Percentiles rank a stretch among this genome's conserved stretches.
These are phyloP conservation scores for Zaprionus tsacasi DNA, from an alignment of 1,140 invertebrate genomes.

Conservation along the genomic window DNA sequence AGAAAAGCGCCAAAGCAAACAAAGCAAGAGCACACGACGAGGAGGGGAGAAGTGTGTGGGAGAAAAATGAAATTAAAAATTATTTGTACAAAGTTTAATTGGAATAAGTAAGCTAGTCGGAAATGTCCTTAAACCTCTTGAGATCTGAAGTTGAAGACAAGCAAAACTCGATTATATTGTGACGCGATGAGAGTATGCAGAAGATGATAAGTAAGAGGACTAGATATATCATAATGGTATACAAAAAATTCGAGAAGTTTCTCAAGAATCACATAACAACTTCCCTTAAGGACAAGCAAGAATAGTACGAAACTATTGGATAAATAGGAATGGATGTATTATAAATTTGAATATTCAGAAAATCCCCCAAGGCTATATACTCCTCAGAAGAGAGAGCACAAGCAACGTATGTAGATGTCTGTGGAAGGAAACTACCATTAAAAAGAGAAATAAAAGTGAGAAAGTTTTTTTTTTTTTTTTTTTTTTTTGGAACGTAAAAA, in stretches of 20 bases:
- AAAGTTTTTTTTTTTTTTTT: neutral
- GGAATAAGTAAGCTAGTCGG: slow-evolving; percentile 1
- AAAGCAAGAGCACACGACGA: slow-evolving; percentile 4
- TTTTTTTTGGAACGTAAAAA: neutral
- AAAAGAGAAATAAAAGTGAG: neutral
- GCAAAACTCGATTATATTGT: neutral
- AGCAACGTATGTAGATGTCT: neutral
- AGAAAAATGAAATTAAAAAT: slow-evolving; percentile 14
- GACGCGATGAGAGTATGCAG: neutral
- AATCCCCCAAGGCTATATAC: too few relatives aligned
- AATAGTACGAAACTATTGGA: too few relatives aligned
- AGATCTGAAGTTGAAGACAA: neutral
- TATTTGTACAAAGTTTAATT: slow-evolving; percentile 9
- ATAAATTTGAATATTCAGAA: too few relatives aligned
- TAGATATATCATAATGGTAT: too few relatives aligned
- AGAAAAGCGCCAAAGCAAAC: neutral
- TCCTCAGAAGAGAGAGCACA: neutral
- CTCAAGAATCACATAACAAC: too few relatives aligned
- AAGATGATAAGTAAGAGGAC: too few relatives aligned
- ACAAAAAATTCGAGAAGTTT: too few relatives aligned
- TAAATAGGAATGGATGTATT: too few relatives aligned
- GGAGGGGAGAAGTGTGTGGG: neutral
- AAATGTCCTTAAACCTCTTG: neutral
- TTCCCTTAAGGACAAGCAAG: too few relatives aligned
- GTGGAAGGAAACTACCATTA: neutral